A percentile compares a stretch with the other conserved stretches of the same genome.
Evolutionary conservation across 2,797 vertebrate species (phyloP).

Genomic region (Semotilus atromaculatus): DNA sequence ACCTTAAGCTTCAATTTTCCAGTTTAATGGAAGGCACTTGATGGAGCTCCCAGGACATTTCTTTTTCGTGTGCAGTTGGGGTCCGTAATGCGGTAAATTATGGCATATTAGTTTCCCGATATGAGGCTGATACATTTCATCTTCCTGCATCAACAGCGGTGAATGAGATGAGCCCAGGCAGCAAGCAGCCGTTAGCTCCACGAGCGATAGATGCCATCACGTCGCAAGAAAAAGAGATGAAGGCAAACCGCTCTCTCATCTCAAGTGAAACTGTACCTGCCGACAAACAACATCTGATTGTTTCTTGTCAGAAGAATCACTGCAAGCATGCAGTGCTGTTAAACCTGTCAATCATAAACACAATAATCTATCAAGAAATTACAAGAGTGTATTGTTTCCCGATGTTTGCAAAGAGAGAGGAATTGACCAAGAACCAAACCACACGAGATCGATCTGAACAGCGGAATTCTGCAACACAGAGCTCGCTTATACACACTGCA

Average conservation of each 20-base stretch:
- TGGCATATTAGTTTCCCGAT: slow-evolving; percentile 63
- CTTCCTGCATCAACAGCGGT: slow-evolving; percentile 59
- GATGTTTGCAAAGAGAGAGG: neutral
- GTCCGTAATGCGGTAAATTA: slow-evolving; percentile 65
- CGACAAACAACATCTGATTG: neutral
- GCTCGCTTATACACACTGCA: neutral
- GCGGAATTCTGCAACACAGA: slow-evolving; percentile 2
- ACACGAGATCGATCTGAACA: neutral
- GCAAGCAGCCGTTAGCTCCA: slow-evolving; percentile 61
- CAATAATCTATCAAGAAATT: neutral
- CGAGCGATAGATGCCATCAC: slow-evolving; percentile 28
- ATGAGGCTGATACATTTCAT: slow-evolving; percentile 64
- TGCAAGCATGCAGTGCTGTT: neutral
- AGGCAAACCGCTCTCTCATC: neutral
- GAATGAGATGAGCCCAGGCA: slow-evolving; percentile 59
- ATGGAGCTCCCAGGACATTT: slow-evolving; percentile 53
- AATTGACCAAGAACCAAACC: slow-evolving; percentile 33
- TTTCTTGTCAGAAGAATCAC: neutral
- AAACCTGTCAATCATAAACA: slow-evolving; percentile 22
- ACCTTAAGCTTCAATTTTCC: slow-evolving; percentile 61
- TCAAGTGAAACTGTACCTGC: neutral
- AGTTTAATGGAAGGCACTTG: slow-evolving; percentile 63
- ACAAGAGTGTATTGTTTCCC: neutral
- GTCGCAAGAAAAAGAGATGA: neutral
- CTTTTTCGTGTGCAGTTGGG: slow-evolving; percentile 53